Conservation (phyloP, 1,140 invertebrate species). For the Conus betulinus region DNA sequence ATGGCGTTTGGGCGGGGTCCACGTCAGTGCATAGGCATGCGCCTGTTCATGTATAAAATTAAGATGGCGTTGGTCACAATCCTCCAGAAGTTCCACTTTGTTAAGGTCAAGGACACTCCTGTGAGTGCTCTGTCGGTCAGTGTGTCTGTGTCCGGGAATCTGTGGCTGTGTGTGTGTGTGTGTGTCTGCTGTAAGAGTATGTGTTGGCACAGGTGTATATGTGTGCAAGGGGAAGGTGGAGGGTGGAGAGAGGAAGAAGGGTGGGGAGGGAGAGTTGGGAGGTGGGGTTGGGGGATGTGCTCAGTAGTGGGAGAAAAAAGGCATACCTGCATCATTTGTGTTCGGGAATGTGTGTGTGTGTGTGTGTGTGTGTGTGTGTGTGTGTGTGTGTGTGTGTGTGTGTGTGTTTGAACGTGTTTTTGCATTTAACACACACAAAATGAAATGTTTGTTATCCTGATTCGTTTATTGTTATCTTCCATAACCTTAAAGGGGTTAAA, state of each 20-base stretch:
- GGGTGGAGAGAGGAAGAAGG: too few relatives aligned
- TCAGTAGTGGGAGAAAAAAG: background rate
- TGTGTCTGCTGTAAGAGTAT: background rate
- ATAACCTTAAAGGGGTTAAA: too few relatives aligned
- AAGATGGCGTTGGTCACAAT: background rate
- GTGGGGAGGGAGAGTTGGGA: too few relatives aligned
- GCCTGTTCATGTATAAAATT: background rate
- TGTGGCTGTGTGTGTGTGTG: background rate
- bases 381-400: too few relatives aligned
- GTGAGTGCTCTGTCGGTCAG: background rate
- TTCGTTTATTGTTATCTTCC: too few relatives aligned
- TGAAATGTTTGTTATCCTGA: too few relatives aligned
- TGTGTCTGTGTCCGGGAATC: background rate
- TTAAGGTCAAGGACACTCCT: background rate
- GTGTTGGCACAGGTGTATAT: background rate
- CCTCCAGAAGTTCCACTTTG: background rate
- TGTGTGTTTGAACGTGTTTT: too few relatives aligned
- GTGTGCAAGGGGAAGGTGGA: background rate
- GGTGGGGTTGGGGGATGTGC: too few relatives aligned
- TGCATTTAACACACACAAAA: too few relatives aligned
- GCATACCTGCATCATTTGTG: too few relatives aligned
- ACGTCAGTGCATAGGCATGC: constrained; percentile 21
- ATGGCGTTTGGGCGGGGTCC: background rate
- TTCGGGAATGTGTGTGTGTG: too few relatives aligned
- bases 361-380: too few relatives aligned